A percentile compares a stretch with the other conserved stretches of the same genome.
These are phyloP conservation scores for Autographa pulchrina DNA, from an alignment of 2,888 invertebrate species.

Conservation along the genomic window DNA sequence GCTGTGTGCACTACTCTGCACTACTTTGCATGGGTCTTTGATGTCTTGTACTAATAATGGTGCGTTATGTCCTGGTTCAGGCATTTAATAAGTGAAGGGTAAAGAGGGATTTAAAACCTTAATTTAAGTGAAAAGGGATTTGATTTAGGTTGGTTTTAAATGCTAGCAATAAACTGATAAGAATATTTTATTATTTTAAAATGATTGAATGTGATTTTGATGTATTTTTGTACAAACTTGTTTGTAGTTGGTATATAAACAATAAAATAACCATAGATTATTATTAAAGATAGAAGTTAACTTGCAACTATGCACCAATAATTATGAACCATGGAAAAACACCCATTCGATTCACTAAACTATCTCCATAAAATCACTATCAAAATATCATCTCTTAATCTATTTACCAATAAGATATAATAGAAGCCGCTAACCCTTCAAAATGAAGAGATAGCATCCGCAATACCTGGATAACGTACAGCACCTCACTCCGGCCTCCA, in stretches of 20 bases:
- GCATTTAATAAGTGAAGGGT: neutral
- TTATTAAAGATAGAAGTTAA: no score
- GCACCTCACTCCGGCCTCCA: conserved; percentile 48
- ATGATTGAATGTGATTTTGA: no score
- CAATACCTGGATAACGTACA: conserved; percentile 14
- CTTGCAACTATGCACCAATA: no score
- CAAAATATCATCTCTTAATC: neutral
- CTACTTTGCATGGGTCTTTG: conserved; percentile 31
- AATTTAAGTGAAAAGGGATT: neutral
- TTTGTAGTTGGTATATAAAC: no score
- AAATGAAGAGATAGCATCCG: conserved; percentile 1
- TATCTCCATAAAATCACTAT: neutral
- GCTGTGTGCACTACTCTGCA: conserved; percentile 35
- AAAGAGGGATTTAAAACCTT: neutral
- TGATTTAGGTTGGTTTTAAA: neutral
- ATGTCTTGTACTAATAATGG: conserved; percentile 8
- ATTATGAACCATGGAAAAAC: conserved; percentile 11
- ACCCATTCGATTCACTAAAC: neutral
- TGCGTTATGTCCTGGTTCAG: neutral
- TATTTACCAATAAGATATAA: neutral
- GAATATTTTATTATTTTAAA: no score
- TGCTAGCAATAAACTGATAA: no score
- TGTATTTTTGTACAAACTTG: no score
- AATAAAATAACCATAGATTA: no score
- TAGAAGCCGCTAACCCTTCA: neutral